Conservation (phyloP, 2,113 vertebrate genomes). For the Cyanistes caeruleus region DNA sequence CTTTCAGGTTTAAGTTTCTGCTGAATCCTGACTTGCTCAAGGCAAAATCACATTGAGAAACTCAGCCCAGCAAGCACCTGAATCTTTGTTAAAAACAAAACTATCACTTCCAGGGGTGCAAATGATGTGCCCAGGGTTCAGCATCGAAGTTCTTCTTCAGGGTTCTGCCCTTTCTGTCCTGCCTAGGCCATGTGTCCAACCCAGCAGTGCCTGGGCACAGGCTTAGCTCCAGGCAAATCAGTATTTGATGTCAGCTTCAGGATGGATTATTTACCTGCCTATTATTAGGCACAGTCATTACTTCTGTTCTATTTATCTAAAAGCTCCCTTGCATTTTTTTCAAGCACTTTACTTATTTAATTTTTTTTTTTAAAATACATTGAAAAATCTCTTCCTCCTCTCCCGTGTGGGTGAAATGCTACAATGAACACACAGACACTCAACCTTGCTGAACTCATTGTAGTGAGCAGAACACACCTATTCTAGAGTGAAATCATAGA, state of each 20-base stretch:
- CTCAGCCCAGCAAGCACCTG: not conserved
- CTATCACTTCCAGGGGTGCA: not conserved
- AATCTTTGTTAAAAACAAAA: not conserved
- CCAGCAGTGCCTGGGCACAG: not conserved
- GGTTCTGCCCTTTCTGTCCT: not conserved
- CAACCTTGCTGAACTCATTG: not conserved
- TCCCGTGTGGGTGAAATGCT: fast-evolving
- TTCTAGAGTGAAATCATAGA: fast-evolving
- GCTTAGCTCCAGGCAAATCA: not conserved
- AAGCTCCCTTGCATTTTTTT: not conserved
- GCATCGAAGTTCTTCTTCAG: not conserved
- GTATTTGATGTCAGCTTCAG: not conserved
- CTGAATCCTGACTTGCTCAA: not conserved
- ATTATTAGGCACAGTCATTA: not conserved
- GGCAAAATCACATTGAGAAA: not conserved
- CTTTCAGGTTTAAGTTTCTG: not conserved
- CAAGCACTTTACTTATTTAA: slow-evolving; percentile 58
- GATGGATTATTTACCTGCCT: not conserved
- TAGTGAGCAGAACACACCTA: not conserved
- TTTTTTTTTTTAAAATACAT: not conserved
- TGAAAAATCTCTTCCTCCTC: not conserved
- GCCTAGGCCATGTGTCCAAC: not conserved
- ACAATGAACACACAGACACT: not conserved
- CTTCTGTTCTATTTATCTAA: not conserved
- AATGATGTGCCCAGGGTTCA: not conserved